Conservation (phyloP, 2,113 vertebrate species). For the Patagioenas fasciata region DNA sequence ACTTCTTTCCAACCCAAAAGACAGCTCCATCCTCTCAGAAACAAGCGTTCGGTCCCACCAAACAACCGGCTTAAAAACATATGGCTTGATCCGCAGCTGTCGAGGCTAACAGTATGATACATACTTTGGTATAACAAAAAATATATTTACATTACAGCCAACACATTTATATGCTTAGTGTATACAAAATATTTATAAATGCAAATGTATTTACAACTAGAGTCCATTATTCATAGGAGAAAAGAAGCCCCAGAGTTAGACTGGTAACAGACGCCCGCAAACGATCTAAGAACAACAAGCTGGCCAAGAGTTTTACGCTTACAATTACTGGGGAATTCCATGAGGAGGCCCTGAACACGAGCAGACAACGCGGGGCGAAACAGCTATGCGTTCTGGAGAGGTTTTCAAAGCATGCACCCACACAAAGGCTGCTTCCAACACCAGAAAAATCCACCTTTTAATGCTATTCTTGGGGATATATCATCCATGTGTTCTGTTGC, state of each 20-base stretch:
- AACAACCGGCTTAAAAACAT: neutral
- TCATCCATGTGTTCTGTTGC: neutral
- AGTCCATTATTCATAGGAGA: conserved; percentile 32
- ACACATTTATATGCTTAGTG: conserved; percentile 62
- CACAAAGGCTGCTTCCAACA: conserved; percentile 18
- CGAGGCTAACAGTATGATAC: conserved; percentile 48
- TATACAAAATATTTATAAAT: conserved; percentile 83
- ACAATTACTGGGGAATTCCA: conserved; percentile 10
- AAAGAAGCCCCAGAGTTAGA: conserved; percentile 33
- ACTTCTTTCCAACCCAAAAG: conserved; percentile 14
- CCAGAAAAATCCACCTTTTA: neutral
- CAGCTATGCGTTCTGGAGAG: neutral
- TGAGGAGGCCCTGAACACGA: neutral
- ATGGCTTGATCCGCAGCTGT: conserved; percentile 59
- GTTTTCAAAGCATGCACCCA: neutral
- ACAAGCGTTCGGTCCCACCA: conserved; percentile 23
- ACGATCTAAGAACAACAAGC: conserved; percentile 62
- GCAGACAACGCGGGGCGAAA: conserved; percentile 29
- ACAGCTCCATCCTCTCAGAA: neutral
- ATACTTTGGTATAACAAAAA: conserved; percentile 76
- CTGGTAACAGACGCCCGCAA: neutral
- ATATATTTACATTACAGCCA: conserved; percentile 75
- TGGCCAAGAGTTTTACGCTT: neutral
- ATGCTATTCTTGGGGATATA: neutral
- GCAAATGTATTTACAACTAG: conserved; percentile 75